Conservation (phyloP, 1,140 invertebrate genomes). For the Dendroctonus valens region DNA sequence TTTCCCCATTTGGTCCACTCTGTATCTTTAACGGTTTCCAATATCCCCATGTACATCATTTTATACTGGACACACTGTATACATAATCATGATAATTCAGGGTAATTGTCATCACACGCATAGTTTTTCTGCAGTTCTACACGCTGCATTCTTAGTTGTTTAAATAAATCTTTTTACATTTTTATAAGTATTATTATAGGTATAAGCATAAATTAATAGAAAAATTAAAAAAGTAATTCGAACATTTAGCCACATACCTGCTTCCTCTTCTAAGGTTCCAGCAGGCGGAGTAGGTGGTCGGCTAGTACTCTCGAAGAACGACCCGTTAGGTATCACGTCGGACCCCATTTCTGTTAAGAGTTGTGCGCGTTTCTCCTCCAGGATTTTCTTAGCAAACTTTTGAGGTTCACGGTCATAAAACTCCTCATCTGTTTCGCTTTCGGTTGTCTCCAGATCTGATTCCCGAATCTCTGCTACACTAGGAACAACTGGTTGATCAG, state of each 20-base stretch:
- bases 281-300: constrained; percentile 57
- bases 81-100: no score
- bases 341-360: constrained; percentile 60
- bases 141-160: not conserved
- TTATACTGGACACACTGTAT: no score
- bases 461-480: constrained; percentile 56
- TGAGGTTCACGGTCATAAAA: constrained; percentile 81
- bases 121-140: no score
- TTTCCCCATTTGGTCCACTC: no score
- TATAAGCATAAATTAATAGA: not conserved
- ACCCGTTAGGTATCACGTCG: constrained; percentile 40
- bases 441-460: constrained; percentile 78
- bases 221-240: not conserved
- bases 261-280: constrained; percentile 41
- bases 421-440: constrained; percentile 81
- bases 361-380: constrained; percentile 72
- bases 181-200: no score
- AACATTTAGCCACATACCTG: constrained; percentile 10
- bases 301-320: constrained; percentile 53
- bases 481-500: constrained; percentile 47
- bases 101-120: no score
- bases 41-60: no score
- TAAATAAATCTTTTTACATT: not conserved
- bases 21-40: no score
- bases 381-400: constrained; percentile 63